These are phyloP conservation scores for Saxidomus purpurata DNA, from an alignment of 1,140 invertebrate genomes.

Conservation along the genomic window DNA sequence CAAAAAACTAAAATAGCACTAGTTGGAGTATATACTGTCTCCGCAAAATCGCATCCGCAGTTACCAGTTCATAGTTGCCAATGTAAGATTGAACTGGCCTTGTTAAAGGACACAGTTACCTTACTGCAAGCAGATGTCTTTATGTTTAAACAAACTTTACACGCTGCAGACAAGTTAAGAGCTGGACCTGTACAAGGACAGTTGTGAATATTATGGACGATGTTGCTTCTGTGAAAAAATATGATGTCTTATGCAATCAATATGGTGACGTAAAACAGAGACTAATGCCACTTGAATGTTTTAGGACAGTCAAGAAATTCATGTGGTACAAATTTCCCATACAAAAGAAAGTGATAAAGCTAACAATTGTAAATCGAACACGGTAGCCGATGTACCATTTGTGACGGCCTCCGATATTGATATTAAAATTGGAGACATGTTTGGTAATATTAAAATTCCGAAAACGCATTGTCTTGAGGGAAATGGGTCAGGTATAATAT, in stretches of 20 bases:
- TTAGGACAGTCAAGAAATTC: not conserved
- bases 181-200: not conserved
- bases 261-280: not conserved
- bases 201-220: too few relatives aligned
- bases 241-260: not conserved
- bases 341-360: not conserved
- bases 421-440: too few relatives aligned
- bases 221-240: too few relatives aligned
- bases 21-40: not conserved
- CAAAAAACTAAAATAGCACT: not conserved
- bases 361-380: not conserved
- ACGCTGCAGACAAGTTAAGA: not conserved
- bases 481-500: too few relatives aligned
- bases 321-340: not conserved
- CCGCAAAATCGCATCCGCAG: too few relatives aligned
- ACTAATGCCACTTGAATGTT: not conserved
- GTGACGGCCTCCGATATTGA: too few relatives aligned
- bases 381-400: too few relatives aligned
- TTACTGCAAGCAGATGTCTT: not conserved
- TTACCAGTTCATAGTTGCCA: not conserved
- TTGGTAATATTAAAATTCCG: too few relatives aligned
- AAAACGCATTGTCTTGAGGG: too few relatives aligned
- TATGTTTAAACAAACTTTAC: not conserved
- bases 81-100: not conserved
- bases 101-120: not conserved